Conservation (phyloP, 2,888 invertebrate species). For the Agriopis leucophaearia region DNA sequence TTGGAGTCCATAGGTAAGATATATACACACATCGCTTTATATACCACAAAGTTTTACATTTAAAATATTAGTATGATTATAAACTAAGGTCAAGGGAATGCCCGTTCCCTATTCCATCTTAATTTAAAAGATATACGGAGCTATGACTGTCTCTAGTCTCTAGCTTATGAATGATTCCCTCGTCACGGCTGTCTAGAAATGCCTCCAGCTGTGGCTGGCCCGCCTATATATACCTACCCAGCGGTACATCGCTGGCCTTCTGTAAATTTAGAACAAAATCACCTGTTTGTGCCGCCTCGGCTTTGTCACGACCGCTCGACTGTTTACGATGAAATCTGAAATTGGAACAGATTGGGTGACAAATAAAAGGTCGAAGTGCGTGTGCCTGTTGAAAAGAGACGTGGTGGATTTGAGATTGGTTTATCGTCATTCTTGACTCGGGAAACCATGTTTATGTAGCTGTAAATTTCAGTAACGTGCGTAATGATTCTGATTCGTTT, state of each 20-base stretch:
- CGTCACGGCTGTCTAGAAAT: slow-evolving; percentile 34
- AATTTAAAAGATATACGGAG: neutral
- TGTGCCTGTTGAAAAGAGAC: neutral
- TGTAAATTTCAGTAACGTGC: neutral
- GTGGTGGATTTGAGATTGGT: neutral
- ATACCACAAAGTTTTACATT: no score
- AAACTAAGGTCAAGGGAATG: no score
- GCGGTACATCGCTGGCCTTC: slow-evolving; percentile 38
- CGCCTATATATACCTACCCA: slow-evolving; percentile 39
- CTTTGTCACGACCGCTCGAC: slow-evolving; percentile 40
- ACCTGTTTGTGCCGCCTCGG: slow-evolving; percentile 41
- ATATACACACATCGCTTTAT: no score
- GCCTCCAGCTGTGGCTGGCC: slow-evolving; percentile 31
- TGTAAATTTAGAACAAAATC: slow-evolving; percentile 47
- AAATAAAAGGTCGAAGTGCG: neutral
- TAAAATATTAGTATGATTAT: no score
- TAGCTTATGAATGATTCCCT: slow-evolving; percentile 26
- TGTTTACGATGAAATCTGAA: slow-evolving; percentile 27
- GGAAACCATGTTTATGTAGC: neutral
- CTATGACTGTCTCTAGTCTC: neutral
- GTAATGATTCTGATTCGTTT: neutral
- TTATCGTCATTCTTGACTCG: neutral
- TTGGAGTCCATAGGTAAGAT: no score
- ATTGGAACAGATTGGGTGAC: slow-evolving; percentile 10
- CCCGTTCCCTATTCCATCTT: no score